Base-by-base conservation (phyloP, 2,888 invertebrate genomes). In the Oligia fasciuncula region DNA sequence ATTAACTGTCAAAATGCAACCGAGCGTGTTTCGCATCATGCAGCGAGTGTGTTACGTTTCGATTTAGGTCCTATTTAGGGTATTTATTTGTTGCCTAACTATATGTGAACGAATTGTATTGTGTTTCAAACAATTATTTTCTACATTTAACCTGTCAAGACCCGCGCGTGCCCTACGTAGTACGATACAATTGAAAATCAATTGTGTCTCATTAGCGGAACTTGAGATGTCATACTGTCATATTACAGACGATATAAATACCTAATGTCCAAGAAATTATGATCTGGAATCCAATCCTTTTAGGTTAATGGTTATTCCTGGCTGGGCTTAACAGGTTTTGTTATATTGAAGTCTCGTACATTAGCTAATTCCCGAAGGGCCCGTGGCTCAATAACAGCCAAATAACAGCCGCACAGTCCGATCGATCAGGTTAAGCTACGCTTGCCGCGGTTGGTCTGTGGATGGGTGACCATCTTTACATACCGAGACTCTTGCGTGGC, bases 1-100 rank as follows among this genome's bases (percentile, higher is more conserved):
- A 85, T 69, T 29, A 29, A 29, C 23, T 67, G 23, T 67, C 62
- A 49, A 69, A 72, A 81, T 69, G 81, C 81, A 82, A 82, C 65
- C 60, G 29, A 46, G 5, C 29, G 51, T 60, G 51, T 82, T 69
- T 74, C 54, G 46, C 60, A 73, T 82, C 69, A 23, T 19, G 4
- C 4, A 43, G 35, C 5, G 23, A 63, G 23, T 57, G 9, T n/a
- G 40, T 51, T 40, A 46, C n/a, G n/a, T 35, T 62, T 57, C 17
- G 13, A 35, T 71, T 57, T 49, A 72, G 23, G 54, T 65, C 43
- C 17, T n/a, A n/a, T 60, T 60, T 62, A 54, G 6, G 19, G 54
- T 54, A 23, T 57, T 57, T n/a, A 19, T n/a, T 57, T 77, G 6
- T 17, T 40, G 13, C 13, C n/a, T 35, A 62, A n/a, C 13, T 73